Conservation (phyloP, 2,797 vertebrate species). For the Erithacus rubecula region DNA sequence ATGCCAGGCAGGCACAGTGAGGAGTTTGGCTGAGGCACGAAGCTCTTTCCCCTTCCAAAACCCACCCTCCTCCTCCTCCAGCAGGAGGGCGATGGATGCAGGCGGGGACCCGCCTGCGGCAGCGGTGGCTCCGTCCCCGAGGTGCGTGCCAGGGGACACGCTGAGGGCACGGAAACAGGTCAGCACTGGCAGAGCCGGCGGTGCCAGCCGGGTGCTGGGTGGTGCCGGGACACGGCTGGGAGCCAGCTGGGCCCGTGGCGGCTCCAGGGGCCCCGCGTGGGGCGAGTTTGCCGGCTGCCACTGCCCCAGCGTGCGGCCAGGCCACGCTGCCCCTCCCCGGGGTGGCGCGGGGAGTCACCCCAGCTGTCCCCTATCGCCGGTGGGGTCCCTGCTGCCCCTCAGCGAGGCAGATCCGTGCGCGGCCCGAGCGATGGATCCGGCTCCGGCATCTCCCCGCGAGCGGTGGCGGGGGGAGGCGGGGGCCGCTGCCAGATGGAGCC, state of each 20-base stretch:
- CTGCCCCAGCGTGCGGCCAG: not conserved
- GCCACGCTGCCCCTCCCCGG: fast-evolving
- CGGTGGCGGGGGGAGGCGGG: not conserved
- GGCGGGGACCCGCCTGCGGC: not conserved
- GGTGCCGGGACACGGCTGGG: not conserved
- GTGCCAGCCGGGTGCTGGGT: not conserved
- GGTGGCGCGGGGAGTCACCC: not conserved
- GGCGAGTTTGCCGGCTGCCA: not conserved
- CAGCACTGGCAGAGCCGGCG: not conserved
- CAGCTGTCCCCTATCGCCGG: fast-evolving
- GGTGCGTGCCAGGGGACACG: not conserved
- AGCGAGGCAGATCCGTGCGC: fast-evolving
- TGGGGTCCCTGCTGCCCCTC: not conserved
- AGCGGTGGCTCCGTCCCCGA: fast-evolving
- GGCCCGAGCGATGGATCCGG: not conserved
- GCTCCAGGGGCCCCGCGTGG: not conserved
- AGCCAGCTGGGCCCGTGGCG: not conserved
- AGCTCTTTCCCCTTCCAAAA: not conserved
- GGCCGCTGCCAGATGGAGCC: conserved; percentile 63
- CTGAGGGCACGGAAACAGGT: fast-evolving
- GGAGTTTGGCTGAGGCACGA: fast-evolving
- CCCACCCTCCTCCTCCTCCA: not conserved
- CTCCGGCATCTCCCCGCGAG: not conserved
- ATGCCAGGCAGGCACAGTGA: fast-evolving
- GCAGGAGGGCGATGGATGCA: not conserved